These are phyloP conservation scores for Ptychochromis oligacanthus DNA, from an alignment of 2,113 vertebrate genomes.

Conservation along the genomic window DNA sequence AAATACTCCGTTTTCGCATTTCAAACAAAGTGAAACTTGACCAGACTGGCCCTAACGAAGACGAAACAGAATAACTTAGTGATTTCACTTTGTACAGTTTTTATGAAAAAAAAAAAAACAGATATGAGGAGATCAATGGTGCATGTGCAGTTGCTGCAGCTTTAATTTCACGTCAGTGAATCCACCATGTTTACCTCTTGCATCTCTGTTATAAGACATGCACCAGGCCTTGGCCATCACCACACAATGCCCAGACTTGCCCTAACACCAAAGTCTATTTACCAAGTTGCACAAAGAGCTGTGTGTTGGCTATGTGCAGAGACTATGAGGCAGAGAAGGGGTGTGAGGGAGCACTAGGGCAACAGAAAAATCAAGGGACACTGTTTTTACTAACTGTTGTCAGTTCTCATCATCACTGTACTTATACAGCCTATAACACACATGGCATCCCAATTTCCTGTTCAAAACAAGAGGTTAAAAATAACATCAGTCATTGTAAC, in stretches of 20 bases:
- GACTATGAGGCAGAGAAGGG: neutral
- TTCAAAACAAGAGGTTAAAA: constrained; percentile 53
- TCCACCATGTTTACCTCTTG: constrained; percentile 2
- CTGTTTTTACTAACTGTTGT: constrained; percentile 29
- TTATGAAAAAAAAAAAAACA: constrained; percentile 10
- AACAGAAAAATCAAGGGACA: neutral
- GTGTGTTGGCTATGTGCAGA: constrained; percentile 39
- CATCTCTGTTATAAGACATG: constrained; percentile 10
- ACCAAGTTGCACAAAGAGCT: constrained; percentile 27
- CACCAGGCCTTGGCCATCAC: neutral
- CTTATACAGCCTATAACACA: neutral
- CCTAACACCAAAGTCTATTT: constrained; percentile 1
- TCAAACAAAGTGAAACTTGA: constrained; percentile 20
- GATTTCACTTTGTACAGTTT: neutral
- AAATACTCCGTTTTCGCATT: constrained; percentile 21
- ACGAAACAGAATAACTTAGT: neutral
- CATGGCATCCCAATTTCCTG: constrained; percentile 11
- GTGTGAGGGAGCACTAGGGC: neutral
- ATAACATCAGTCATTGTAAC: constrained; percentile 48
- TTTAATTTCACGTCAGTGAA: neutral
- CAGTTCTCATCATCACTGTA: constrained; percentile 9
- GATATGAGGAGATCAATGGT: neutral
- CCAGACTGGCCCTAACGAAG: neutral
- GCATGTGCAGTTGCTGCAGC: neutral
- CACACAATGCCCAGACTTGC: constrained; percentile 1